phyloP scores from a whole-genome alignment of 2,113 vertebrate species.

The Paedocypris sp. region DNA sequence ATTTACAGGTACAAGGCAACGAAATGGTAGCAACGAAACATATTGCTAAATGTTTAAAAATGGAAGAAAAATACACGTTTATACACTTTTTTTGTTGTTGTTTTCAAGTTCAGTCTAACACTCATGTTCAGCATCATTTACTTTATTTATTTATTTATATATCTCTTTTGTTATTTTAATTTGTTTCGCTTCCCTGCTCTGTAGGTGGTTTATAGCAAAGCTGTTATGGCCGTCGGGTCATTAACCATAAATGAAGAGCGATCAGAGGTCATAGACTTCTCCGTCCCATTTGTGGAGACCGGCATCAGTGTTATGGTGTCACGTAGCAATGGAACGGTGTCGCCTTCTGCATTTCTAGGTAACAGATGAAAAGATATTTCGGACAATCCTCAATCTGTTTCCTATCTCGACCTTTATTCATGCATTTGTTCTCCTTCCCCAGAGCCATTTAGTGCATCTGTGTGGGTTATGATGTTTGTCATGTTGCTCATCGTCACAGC shows the following conservation, averaged over 20 bases:
- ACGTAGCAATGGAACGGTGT: conserved; percentile 93
- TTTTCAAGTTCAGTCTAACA: too few relatives aligned
- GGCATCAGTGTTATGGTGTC: conserved; percentile 99
- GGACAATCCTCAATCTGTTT: conserved; percentile 41
- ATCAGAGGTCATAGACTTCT: conserved; percentile 91
- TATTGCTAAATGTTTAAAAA: too few relatives aligned
- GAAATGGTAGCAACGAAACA: too few relatives aligned
- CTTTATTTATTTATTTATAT: neutral
- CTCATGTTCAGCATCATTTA: too few relatives aligned
- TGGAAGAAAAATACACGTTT: too few relatives aligned
- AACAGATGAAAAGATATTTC: conserved; percentile 32
- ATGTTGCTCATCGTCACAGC: conserved; percentile 95
- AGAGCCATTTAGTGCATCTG: conserved; percentile 95
- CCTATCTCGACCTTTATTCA: conserved; percentile 8
- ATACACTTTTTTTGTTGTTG: too few relatives aligned
- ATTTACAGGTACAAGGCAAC: too few relatives aligned
- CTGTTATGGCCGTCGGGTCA: conserved; percentile 91
- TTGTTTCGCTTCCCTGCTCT: neutral
- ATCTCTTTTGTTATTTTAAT: neutral
- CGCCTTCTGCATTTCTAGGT: conserved; percentile 95
- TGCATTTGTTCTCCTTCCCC: conserved; percentile 25
- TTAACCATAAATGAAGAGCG: conserved; percentile 95
- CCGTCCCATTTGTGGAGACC: conserved; percentile 93
- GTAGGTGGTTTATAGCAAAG: conserved; percentile 92
- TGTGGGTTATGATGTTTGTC: conserved; percentile 99